Conservation (phyloP, 2,797 vertebrate species). For the Sebastes umbrosus region DNA sequence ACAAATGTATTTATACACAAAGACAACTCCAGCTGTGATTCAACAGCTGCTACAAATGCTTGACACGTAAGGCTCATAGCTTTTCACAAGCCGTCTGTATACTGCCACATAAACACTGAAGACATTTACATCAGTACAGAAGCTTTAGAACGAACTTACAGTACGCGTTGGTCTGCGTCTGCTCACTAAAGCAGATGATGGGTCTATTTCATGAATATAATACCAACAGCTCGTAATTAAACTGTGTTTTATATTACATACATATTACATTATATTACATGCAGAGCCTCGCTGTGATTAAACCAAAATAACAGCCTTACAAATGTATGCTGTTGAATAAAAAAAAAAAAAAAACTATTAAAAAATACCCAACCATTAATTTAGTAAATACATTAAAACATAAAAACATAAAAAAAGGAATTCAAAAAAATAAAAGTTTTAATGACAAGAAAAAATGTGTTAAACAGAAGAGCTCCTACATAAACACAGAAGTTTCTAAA, state of each 20-base stretch:
- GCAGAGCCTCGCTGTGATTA: conserved; percentile 1
- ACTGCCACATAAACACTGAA: conserved; percentile 28
- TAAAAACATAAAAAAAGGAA: conserved; percentile 21
- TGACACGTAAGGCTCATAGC: conserved; percentile 20
- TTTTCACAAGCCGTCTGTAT: not conserved
- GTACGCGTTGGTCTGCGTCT: not conserved
- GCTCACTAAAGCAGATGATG: not conserved
- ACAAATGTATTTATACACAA: conserved; percentile 11
- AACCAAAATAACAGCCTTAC: not conserved
- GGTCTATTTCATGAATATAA: not conserved
- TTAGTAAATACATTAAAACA: conserved; percentile 37
- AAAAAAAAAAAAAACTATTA: not conserved
- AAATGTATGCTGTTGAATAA: conserved; percentile 28
- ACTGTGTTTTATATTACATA: conserved; percentile 5
- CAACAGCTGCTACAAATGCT: not conserved
- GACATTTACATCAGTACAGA: conserved; percentile 28
- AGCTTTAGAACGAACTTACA: conserved; percentile 14
- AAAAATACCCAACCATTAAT: not conserved
- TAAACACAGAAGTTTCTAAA: not conserved
- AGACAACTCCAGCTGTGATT: not conserved
- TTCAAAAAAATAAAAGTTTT: conserved; percentile 16
- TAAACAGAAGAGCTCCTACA: conserved; percentile 2
- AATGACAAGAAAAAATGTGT: not conserved
- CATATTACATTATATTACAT: conserved; percentile 25
- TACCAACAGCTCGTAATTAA: not conserved